These are phyloP conservation scores for Danaus chrysippus DNA, from an alignment of 2,888 invertebrate species.

Conservation along the genomic window DNA sequence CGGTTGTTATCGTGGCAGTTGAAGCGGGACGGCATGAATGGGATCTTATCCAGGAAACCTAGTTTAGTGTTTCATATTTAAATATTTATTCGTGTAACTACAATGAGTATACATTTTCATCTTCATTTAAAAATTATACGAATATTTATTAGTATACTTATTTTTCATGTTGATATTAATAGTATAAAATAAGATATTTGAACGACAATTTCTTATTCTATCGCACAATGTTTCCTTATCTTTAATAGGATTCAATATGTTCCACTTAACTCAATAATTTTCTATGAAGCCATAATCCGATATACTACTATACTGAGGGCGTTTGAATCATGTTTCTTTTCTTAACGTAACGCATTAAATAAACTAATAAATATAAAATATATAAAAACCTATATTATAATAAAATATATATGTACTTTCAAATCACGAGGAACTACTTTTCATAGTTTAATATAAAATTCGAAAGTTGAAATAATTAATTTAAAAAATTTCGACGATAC, in stretches of 20 bases:
- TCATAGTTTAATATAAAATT: too few relatives aligned
- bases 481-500: neutral
- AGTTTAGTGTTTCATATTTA: too few relatives aligned
- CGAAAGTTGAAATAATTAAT: neutral
- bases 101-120: too few relatives aligned
- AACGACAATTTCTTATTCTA: neutral
- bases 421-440: too few relatives aligned
- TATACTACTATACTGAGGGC: constrained; percentile 17
- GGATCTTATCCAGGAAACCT: neutral
- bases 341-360: neutral
- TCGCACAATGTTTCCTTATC: neutral
- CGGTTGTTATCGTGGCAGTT: constrained; percentile 2
- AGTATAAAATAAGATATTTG: too few relatives aligned
- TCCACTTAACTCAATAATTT: constrained; percentile 14
- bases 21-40: neutral
- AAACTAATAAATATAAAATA: neutral
- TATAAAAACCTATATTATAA: neutral
- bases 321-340: constrained; percentile 9
- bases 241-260: constrained; percentile 20
- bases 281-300: constrained; percentile 21
- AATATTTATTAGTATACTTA: too few relatives aligned
- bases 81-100: too few relatives aligned
- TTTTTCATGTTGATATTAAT: too few relatives aligned
- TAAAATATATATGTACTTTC: neutral
- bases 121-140: too few relatives aligned